Conservation (phyloP, 2,797 vertebrate species). For the Cheirogaleus major region DNA sequence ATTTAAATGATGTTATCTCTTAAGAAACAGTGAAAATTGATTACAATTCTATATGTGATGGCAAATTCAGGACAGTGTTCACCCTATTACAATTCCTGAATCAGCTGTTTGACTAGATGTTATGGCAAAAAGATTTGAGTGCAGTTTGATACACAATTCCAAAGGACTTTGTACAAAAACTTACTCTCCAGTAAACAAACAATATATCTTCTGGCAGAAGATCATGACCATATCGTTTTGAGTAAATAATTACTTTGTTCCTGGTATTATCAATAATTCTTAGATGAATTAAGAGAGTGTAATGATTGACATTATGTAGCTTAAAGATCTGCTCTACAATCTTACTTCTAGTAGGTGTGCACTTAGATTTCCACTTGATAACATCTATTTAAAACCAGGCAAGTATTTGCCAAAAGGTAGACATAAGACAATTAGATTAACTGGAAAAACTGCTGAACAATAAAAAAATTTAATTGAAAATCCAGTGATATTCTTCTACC, state of each 20-base stretch:
- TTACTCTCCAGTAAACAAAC: neutral
- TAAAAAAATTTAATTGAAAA: slow-evolving; percentile 41
- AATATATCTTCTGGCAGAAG: neutral
- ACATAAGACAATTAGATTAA: neutral
- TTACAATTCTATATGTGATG: neutral
- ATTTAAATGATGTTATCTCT: slow-evolving; percentile 28
- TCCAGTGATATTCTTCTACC: neutral
- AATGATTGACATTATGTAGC: neutral
- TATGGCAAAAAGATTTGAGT: neutral
- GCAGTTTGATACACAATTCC: neutral
- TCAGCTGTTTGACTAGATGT: neutral
- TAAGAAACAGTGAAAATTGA: slow-evolving; percentile 22
- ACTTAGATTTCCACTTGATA: neutral
- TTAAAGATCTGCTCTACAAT: neutral
- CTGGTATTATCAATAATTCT: neutral
- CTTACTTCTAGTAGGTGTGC: neutral
- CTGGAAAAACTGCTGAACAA: neutral
- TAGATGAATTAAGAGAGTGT: neutral
- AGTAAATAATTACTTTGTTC: neutral
- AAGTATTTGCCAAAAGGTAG: neutral
- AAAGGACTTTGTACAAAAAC: neutral
- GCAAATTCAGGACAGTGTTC: neutral
- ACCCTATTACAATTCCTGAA: neutral
- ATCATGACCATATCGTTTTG: neutral
- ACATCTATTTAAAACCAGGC: neutral